Conservation (phyloP, 1,140 invertebrate species). For the Calliopsis andreniformis region DNA sequence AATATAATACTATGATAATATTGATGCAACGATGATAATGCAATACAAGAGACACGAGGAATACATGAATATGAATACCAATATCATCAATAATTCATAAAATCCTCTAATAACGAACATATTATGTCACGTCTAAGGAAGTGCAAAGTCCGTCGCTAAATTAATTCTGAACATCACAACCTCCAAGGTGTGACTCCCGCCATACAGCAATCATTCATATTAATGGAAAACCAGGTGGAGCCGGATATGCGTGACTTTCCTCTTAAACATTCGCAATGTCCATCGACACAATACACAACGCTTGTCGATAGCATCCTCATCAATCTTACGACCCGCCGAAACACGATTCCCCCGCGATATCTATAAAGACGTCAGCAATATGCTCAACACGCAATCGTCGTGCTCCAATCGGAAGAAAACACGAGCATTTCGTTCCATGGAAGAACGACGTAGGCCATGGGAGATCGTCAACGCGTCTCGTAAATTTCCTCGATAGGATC, state of each 20-base stretch:
- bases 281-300: neutral
- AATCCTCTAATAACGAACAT: neutral
- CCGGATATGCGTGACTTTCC: conserved; percentile 50
- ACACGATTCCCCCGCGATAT: neutral
- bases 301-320: too few species aligned
- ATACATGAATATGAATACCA: too few species aligned
- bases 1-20: too few species aligned
- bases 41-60: too few species aligned
- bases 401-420: neutral
- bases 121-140: neutral
- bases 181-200: conserved; percentile 24
- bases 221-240: conserved; percentile 51
- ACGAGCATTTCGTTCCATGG: neutral
- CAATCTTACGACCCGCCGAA: too few species aligned
- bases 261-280: conserved; percentile 32
- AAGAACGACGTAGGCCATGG: neutral
- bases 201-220: conserved; percentile 48
- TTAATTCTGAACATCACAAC: neutral
- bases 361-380: neutral
- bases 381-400: neutral
- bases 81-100: too few species aligned
- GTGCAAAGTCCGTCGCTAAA: neutral
- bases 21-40: too few species aligned
- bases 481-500: conserved; percentile 51
- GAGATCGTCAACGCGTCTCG: conserved; percentile 42